phyloP scores from a whole-genome alignment of 2,797 vertebrate species.

The Myotis myotis region DNA sequence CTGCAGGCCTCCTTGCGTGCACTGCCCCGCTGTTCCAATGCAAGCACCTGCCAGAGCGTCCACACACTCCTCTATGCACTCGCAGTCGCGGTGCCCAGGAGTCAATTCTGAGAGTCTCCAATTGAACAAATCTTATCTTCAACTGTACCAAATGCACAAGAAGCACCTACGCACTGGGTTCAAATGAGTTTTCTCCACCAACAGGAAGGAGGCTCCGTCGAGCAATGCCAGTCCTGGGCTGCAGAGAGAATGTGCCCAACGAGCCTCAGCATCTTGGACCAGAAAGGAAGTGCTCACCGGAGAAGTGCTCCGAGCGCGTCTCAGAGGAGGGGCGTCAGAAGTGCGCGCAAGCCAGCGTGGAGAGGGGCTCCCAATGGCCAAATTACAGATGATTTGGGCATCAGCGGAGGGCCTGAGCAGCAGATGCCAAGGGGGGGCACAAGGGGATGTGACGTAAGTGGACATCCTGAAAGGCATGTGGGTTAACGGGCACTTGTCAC shows the following conservation, averaged over 20 bases:
- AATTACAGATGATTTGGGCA: not conserved
- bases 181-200: not conserved
- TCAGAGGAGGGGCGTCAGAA: not conserved
- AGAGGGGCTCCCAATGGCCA: not conserved
- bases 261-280: not conserved
- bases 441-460: not conserved
- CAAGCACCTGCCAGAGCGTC: not conserved
- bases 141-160: not conserved
- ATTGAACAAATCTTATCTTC: not conserved
- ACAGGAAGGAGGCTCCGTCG: not conserved
- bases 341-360: not conserved
- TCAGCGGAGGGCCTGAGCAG: not conserved
- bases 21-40: not conserved
- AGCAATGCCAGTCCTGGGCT: not conserved
- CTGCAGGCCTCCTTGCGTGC: not conserved
- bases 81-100: not conserved
- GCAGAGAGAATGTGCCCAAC: not conserved
- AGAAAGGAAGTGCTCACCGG: not conserved
- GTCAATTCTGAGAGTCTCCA: not conserved
- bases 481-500: accelerated
- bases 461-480: accelerated
- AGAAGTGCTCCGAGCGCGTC: not conserved
- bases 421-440: not conserved
- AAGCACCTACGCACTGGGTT: not conserved
- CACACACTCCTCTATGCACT: not conserved